Evolutionary conservation across 2,113 vertebrate species (phyloP), one percentile per base, ranked within the genome.

Genomic region (Mystacornis crossleyi): DNA sequence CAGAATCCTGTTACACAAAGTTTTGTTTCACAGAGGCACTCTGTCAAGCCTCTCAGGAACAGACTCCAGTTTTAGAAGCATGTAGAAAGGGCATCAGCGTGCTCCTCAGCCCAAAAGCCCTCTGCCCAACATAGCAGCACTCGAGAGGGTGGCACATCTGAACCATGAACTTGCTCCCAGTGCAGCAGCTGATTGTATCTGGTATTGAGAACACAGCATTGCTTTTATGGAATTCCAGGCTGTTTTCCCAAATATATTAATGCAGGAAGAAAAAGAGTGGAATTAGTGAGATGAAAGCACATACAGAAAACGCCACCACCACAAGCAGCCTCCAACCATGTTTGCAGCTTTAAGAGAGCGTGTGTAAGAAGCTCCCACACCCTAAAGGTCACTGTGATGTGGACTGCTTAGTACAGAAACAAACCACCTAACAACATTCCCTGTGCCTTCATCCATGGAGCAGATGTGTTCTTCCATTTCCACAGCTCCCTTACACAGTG

Each of bases 391-490:
- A 20, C 47, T 10, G 34, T 16, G 17, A 24, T 14, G 6, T 16
- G 29, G 28, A 47, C 21, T 60, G 40, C 38, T 60, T 40, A 54
- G 12, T 14, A 86, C 33, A 86, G 58, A 71, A 84, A 61, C 7
- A 55, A 84, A 42, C 11, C 19, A 21, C 24, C 8, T 9, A 31
- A 36, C 18, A 67, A 12, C 16, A 14, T 11, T 20, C n/a, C 57
- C 40, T 15, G 6, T 18, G 36, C 61, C 23, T 82, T 81, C 47
- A 58, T 28, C 50, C 36, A 15, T 6, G 12, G 2, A 43, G n/a
- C 12, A 85, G n/a, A 72, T 0, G 0, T 0, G 0, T 57, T 55
- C 15, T 73, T 72, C 36, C n/a, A 31, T 58, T 86, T 62, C 54
- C 55, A 77, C 18, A 47, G 38, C 65, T n/a, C 18, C 17, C 24